Percentiles rank a stretch among this genome's conserved stretches.
Conservation (phyloP, 2,797 vertebrate species). For the Rhinogobio ventralis region DNA sequence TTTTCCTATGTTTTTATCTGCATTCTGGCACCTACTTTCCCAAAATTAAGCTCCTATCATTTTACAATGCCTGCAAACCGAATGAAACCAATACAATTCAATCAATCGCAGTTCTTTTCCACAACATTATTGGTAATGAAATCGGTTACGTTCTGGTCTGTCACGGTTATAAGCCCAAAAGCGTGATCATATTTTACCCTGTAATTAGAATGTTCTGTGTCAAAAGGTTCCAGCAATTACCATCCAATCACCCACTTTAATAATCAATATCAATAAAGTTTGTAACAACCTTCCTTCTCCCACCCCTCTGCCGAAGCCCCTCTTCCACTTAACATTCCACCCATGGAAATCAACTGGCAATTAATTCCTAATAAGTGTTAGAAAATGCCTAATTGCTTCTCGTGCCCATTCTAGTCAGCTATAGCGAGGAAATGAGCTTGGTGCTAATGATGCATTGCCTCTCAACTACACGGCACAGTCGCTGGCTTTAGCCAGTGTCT, state of each 20-base stretch:
- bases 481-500: constrained; percentile 58
- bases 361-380: constrained; percentile 73
- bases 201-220: constrained; percentile 53
- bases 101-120: constrained; percentile 49
- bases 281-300: constrained; percentile 36
- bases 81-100: constrained; percentile 40
- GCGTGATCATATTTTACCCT: constrained; percentile 44
- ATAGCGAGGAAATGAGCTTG: constrained; percentile 59
- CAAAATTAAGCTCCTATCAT: neutral
- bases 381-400: constrained; percentile 70
- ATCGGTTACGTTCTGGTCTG: neutral
- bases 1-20: neutral
- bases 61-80: constrained; percentile 40
- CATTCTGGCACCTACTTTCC: constrained; percentile 17
- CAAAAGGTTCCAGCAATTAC: constrained; percentile 56
- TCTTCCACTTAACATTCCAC: constrained; percentile 65
- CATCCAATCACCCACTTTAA: constrained; percentile 56
- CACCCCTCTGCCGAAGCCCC: constrained; percentile 45
- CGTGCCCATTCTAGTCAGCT: constrained; percentile 61
- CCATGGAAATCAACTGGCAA: constrained; percentile 70
- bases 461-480: constrained; percentile 47
- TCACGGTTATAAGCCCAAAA: constrained; percentile 10
- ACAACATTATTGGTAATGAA: constrained; percentile 21
- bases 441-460: constrained; percentile 67
- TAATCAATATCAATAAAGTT: constrained; percentile 68